Evolutionary conservation across 1,140 invertebrate species (phyloP), one percentile per base, ranked within the genome.

Genomic region (Musca vetustissima): DNA sequence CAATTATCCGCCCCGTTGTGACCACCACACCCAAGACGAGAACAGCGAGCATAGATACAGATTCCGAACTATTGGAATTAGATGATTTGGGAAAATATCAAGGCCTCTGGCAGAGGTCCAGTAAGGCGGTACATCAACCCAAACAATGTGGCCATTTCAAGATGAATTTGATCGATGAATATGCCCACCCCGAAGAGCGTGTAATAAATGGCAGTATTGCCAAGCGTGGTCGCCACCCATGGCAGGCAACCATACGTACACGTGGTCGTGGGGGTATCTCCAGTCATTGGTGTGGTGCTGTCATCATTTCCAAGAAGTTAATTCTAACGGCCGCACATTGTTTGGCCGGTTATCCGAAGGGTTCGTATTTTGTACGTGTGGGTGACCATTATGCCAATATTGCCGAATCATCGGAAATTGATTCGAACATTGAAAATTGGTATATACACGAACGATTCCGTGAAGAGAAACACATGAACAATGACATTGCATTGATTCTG

Each of bases 321-420:
- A 84, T 93, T 7, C 79, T 94, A 4, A 93, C 91, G n/a, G 92
- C 92, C 1, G 92, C 91, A 1, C 92, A 94, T 79, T 94, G 92
- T 76, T 83, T 93, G 13, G 83, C 86, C 69, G 89, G 90, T 6
- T 90, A 88, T 75, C 84, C 86, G 8, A 90, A 90, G 77, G 86
- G 86, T 4, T 85, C 85, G 0, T 92, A 90, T 72, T 85, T 90
- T 53, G 83, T 92, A 4, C 85, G 90, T 14, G 86, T 90, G 47
- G 91, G 91, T 11, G 91, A 92, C 84, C 90, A 89, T 71, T 88
- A 92, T 75, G 87, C 86, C 1, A 86, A 90, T 75, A 89, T 86
- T 25, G 75, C 85, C 0, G 91, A 92, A 77, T 85, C 85, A 8
- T 87, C 87, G 0, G 90, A 92, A 79, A 85, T 86, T 49, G 89